Base-by-base conservation (phyloP, 2,113 vertebrate species). In the Azemiops feae region DNA sequence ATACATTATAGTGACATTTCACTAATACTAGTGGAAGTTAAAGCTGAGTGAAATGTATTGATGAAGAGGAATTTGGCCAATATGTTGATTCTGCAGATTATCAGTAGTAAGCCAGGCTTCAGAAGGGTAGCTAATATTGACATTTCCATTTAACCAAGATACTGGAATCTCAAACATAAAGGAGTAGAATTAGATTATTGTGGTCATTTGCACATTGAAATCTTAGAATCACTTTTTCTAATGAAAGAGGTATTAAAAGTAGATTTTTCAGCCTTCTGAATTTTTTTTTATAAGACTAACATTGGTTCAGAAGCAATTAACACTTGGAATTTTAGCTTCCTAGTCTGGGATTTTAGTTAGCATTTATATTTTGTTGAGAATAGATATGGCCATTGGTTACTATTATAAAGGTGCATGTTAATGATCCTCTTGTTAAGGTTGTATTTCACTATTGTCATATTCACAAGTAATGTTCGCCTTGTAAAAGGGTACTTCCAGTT, bases 51-150 rank as follows among this genome's bases (percentile, higher is more conserved):
- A 34, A 86, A 60, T 74, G 16, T 47, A n/a, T 39, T 86, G 52
- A 87, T 88, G 25, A 91, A 57, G 87, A 16, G 30, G 52, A 91
- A 54, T 50, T 85, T 93, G 86, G 43, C 52, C 87, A 89, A 89
- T 39, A 53, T 54, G 87, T 34, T 54, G n/a, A 81, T 74, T 92
- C 34, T 89, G 39, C 52, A 89, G 30, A 54, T 89, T 89, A 27
- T 23, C 10, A 52, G 74, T 5, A 30, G 20, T 20, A 47, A 92
- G 4, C 60, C 52, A 45, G 12, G 7, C 64, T 57, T 89, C 39
- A 64, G 25, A 92, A 92, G 27, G 45, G 30, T 34, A 81, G 34
- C 30, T 64, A 58, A 25, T 55, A 55, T 23, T 91, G 43, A n/a
- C 39, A 58, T 88, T 89, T 74, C 52, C 25, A 50, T 23, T 91